Evolutionary conservation across 2,797 vertebrate species (phyloP), one percentile per base, ranked within the genome.

Genomic region (Sebastes ruberrimus): DNA sequence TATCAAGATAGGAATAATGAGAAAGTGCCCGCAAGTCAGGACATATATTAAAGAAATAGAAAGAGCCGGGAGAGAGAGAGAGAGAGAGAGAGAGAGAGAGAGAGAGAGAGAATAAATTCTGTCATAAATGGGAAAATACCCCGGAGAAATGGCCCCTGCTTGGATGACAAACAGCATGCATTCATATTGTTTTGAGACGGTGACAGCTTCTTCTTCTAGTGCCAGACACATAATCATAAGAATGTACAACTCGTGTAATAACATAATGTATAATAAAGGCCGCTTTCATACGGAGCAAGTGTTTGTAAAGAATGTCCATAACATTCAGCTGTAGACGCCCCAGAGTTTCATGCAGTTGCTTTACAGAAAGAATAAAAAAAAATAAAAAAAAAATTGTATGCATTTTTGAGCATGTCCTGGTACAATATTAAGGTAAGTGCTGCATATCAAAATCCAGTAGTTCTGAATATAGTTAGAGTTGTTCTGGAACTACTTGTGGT

Each of bases 1-100:
- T 95, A 95, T 95, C 94, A 95, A 92, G 94, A 95, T 95, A 91
- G 93, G 93, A 95, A 96, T 96, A 96, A 96, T 95, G 95, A 96
- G 96, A 86, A 94, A 93, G 90, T 94, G 94, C 94, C 95, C 86
- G 88, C 93, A 89, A 95, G 94, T 95, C 95, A 95, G 90, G 88
- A 92, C 90, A 92, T 92, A 93, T 92, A 93, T 94, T 93, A 92
- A 92, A 86, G 88, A 88, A 87, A 87, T 38, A 53, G 80, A 89
- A 84, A 86, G 80, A 80, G 71, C 55, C 49, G 14, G 57, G 59
- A 30, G 28, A 68, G 46, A 71, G 62, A 73, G 30, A 65, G 74
- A 72, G 72, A 57, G 53, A 82, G 76, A n/a, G 2, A 68, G 78
- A 71, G 38, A 83, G 74, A n/a, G 14, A 68, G 75, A 71, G 7